Percentiles rank a stretch among this genome's conserved stretches.
These are phyloP conservation scores for Australoheros facetus DNA, from an alignment of 2,797 vertebrate species.

Conservation along the genomic window DNA sequence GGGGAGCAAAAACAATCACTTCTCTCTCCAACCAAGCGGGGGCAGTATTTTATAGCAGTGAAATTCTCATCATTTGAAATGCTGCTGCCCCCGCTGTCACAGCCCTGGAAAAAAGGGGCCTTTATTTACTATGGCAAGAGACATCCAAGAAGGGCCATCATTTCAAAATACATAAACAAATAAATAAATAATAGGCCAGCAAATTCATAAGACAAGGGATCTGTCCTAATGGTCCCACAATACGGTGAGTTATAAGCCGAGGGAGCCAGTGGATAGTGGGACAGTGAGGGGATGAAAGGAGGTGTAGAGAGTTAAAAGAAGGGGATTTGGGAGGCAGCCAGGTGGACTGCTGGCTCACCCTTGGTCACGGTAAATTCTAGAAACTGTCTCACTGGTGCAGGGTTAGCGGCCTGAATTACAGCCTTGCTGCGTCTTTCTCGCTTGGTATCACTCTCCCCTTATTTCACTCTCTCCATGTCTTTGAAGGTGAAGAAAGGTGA, in stretches of 20 bases:
- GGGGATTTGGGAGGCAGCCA: slow-evolving; percentile 72
- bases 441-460: slow-evolving; percentile 15
- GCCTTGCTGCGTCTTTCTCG: slow-evolving; percentile 37
- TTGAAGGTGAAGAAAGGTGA: slow-evolving; percentile 33
- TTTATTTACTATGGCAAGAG: slow-evolving; percentile 70
- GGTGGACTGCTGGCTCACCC: slow-evolving; percentile 66
- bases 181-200: slow-evolving; percentile 68
- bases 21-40: slow-evolving; percentile 73
- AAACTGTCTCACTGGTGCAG: slow-evolving; percentile 59
- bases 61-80: slow-evolving; percentile 32
- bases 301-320: slow-evolving; percentile 62
- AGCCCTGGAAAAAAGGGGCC: slow-evolving; percentile 16
- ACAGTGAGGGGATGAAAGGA: slow-evolving; percentile 50
- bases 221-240: slow-evolving; percentile 60
- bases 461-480: slow-evolving; percentile 13
- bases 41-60: slow-evolving; percentile 74
- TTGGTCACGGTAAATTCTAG: slow-evolving; percentile 75
- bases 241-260: slow-evolving; percentile 71
- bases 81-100: slow-evolving; percentile 18
- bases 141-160: slow-evolving; percentile 63
- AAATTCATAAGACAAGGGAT: slow-evolving; percentile 69
- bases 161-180: slow-evolving; percentile 73
- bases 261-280: slow-evolving; percentile 44
- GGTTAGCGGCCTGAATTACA: slow-evolving; percentile 76
- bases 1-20: slow-evolving; percentile 39